These are phyloP conservation scores for Salvelinus fontinalis DNA, from an alignment of 2,113 vertebrate genomes.

Conservation along the genomic window DNA sequence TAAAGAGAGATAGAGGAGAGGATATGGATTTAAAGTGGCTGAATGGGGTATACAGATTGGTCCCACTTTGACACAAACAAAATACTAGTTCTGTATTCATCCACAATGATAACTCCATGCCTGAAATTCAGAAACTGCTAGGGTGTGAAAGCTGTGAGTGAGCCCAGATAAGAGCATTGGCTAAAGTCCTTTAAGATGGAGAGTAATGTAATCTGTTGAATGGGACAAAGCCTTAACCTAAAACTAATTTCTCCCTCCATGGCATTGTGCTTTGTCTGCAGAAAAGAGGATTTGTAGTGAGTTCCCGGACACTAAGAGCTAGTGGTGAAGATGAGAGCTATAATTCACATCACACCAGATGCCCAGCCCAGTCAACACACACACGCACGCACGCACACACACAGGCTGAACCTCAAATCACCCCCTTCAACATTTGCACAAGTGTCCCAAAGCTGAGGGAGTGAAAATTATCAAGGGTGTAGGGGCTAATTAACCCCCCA, in stretches of 20 bases:
- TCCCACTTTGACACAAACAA: slow-evolving; percentile 32
- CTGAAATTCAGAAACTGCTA: slow-evolving; percentile 43
- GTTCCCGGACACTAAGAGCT: slow-evolving; percentile 59
- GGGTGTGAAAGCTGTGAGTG: slow-evolving; percentile 33
- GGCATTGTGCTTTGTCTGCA: slow-evolving; percentile 68
- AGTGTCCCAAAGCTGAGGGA: too few relatives aligned
- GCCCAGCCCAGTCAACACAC: background rate
- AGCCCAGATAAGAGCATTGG: slow-evolving; percentile 44
- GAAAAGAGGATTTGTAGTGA: slow-evolving; percentile 65
- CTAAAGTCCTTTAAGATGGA: slow-evolving; percentile 56
- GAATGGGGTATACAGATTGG: slow-evolving; percentile 30
- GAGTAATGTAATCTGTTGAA: slow-evolving; percentile 66
- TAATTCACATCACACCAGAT: slow-evolving; percentile 64
- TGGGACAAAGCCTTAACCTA: slow-evolving; percentile 65
- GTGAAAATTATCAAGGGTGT: too few relatives aligned
- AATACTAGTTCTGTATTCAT: slow-evolving; percentile 8
- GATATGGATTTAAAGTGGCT: slow-evolving; percentile 34
- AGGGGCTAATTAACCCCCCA: too few relatives aligned
- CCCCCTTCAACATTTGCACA: too few relatives aligned
- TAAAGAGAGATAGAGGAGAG: slow-evolving; percentile 6
- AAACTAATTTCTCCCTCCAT: slow-evolving; percentile 61
- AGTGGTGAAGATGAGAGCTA: slow-evolving; percentile 58
- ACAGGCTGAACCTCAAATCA: background rate
- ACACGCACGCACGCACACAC: slow-evolving; percentile 25
- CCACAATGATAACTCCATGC: slow-evolving; percentile 38